Percentiles rank a stretch among this genome's conserved stretches.
Conservation (phyloP, 2,113 vertebrate genomes). For the Mesoclemmys tuberculata region DNA sequence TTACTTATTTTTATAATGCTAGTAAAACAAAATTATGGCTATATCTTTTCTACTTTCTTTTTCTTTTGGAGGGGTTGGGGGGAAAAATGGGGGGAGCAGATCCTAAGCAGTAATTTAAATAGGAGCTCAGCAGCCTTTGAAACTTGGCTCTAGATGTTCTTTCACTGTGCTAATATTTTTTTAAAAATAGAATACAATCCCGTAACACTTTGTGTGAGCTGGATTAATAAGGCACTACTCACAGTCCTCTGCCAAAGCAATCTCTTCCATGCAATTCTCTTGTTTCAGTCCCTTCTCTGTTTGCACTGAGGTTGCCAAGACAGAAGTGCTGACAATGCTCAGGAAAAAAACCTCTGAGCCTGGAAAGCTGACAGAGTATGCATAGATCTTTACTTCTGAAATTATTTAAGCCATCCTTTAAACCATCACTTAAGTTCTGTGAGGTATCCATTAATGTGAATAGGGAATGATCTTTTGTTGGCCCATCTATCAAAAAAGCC, state of each 20-base stretch:
- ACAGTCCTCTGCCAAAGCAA: slow-evolving; percentile 29
- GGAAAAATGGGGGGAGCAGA: neutral
- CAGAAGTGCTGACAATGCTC: slow-evolving; percentile 12
- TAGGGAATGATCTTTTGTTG: neutral
- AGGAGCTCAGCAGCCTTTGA: neutral
- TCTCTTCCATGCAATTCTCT: slow-evolving; percentile 38
- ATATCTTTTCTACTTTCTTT: neutral
- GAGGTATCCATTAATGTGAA: neutral
- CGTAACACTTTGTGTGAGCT: slow-evolving; percentile 4
- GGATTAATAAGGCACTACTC: slow-evolving; percentile 13
- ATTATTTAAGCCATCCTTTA: neutral
- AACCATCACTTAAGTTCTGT: neutral
- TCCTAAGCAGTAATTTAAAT: neutral
- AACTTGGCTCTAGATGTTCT: neutral
- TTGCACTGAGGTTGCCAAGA: slow-evolving; percentile 34
- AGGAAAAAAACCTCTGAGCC: neutral
- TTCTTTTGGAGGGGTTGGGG: neutral
- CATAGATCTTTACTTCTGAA: neutral
- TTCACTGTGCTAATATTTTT: slow-evolving; percentile 21
- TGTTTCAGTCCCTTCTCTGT: slow-evolving; percentile 38
- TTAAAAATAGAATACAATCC: slow-evolving; percentile 7
- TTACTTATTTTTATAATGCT: neutral
- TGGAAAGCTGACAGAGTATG: neutral
- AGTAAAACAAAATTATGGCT: neutral
- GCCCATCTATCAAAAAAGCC: neutral